Percentiles rank a stretch among this genome's conserved stretches.
Evolutionary conservation across 2,888 invertebrate species (phyloP).

Genomic region (Phasia obesa): DNA sequence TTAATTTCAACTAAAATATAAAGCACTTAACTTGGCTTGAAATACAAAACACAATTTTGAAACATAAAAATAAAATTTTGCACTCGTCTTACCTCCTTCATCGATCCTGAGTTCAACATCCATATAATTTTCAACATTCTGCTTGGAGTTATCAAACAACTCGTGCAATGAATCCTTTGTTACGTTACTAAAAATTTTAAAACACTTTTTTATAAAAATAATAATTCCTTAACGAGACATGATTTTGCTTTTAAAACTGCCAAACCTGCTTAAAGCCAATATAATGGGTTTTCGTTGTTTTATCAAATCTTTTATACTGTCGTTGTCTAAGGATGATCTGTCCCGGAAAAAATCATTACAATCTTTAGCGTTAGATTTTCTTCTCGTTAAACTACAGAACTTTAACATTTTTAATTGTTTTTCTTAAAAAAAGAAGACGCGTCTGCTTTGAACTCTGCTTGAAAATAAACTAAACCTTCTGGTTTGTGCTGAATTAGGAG

Average conservation of each 20-base stretch:
- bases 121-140: conserved; percentile 7
- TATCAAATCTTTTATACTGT: conserved; percentile 54
- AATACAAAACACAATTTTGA: conserved; percentile 49
- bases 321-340: conserved; percentile 46
- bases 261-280: conserved; percentile 60
- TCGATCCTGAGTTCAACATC: conserved; percentile 48
- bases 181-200: conserved; percentile 33
- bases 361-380: conserved; percentile 42
- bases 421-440: conserved; percentile 1
- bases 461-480: conserved; percentile 45
- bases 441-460: conserved; percentile 32
- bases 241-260: not conserved
- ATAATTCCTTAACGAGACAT: too few relatives aligned
- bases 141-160: not conserved
- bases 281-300: conserved; percentile 62
- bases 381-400: conserved; percentile 76
- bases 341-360: not conserved
- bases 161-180: conserved; percentile 9
- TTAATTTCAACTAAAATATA: not conserved
- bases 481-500: conserved; percentile 46
- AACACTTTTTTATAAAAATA: not conserved
- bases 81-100: conserved; percentile 41
- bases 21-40: not conserved
- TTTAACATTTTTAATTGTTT: conserved; percentile 76
- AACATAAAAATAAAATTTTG: conserved; percentile 9